Evolutionary conservation across 2,888 invertebrate species (phyloP), one percentile per base, ranked within the genome.

Genomic region (Proisotoma minuta): DNA sequence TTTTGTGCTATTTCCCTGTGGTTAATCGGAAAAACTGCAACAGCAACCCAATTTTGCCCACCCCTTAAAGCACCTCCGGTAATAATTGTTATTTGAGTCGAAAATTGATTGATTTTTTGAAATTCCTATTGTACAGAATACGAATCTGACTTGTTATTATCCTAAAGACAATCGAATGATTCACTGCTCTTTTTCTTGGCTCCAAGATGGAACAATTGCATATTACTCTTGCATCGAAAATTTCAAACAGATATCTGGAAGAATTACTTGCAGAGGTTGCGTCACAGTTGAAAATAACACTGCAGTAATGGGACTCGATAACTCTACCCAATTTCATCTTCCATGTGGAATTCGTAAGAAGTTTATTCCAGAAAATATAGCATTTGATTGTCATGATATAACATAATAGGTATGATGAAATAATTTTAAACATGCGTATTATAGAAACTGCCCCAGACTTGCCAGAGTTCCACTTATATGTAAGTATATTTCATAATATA

Each of bases 331-430:
- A 29, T 12, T 24, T 18, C 12, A 24, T 8, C 53, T 67, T 24
- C 67, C 67, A 8, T 67, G 67, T 60, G 64, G 57, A 28, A 60
- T 67, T 50, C 39, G 67, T 64, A 52, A 47, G 59, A 53, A 59
- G 59, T n/a, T n/a, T n/a, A n/a, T n/a, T n/a, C n/a, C n/a, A n/a
- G n/a, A n/a, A n/a, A n/a, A n/a, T n/a, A n/a, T n/a, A n/a, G n/a
- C n/a, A n/a, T n/a, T n/a, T n/a, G n/a, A n/a, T n/a, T n/a, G n/a
- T n/a, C n/a, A n/a, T n/a, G n/a, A n/a, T n/a, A n/a, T n/a, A n/a
- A n/a, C n/a, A n/a, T n/a, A n/a, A n/a, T n/a, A n/a, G n/a, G n/a
- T n/a, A n/a, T n/a, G n/a, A n/a, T n/a, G n/a, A n/a, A n/a, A 43
- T n/a, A 43, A 18, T n/a, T 43, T 5, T 43, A 43, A 43, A 43